Evolutionary conservation across 2,113 vertebrate genomes (phyloP).

Genomic region (Geococcyx californianus): DNA sequence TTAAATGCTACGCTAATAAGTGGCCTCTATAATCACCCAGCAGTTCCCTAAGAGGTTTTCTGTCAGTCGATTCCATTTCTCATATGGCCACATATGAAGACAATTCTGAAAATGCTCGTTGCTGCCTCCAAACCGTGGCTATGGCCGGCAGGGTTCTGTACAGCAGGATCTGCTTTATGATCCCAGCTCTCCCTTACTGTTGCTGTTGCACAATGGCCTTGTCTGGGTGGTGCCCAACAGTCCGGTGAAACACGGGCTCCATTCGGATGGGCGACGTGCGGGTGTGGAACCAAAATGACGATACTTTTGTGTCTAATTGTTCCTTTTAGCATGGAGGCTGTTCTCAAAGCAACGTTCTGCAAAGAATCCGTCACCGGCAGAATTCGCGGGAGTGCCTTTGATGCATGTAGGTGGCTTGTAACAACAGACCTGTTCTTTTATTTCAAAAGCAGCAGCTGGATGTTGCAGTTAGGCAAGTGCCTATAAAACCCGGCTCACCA

Average conservation of each 20-base stretch:
- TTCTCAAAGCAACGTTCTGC: neutral
- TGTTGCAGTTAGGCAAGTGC: neutral
- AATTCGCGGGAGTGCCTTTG: neutral
- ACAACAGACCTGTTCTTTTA: neutral
- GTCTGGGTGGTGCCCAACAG: neutral
- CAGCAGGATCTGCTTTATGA: neutral
- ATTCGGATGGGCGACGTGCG: neutral
- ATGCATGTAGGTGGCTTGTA: neutral
- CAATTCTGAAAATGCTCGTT: neutral
- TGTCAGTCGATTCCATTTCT: neutral
- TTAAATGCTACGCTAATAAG: neutral
- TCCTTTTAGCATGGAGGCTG: neutral
- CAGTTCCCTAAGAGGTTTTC: neutral
- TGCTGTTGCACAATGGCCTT: neutral
- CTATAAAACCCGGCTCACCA: neutral
- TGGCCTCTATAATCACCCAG: neutral
- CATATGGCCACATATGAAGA: neutral
- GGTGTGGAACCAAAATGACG: neutral
- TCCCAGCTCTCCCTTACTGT: neutral
- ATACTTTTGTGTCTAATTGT: neutral
- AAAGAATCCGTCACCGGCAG: neutral
- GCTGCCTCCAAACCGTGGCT: neutral
- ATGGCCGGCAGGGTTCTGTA: neutral
- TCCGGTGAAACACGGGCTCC: neutral
- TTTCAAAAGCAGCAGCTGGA: neutral